Evolutionary conservation across 2,113 vertebrate genomes (phyloP), one percentile per base, ranked within the genome.

Genomic region (Myotis davidii): DNA sequence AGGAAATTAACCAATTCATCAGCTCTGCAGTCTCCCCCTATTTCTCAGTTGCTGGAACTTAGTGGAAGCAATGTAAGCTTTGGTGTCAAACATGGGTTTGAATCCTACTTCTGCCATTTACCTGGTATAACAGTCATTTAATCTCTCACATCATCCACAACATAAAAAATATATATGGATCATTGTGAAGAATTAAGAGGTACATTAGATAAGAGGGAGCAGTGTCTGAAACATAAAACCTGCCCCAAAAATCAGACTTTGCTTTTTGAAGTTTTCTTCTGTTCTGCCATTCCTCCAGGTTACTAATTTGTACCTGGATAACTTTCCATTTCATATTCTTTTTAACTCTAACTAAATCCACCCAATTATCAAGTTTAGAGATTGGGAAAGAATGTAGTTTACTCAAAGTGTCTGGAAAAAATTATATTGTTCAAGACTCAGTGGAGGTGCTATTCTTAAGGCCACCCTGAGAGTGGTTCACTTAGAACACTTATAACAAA

Each of bases 261-360:
- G n/a, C 32, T 69, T 69, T 52, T 45, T 54, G 84, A 86, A 89
- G 65, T 32, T 9, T 34, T 94, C 61, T 34, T 94, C 61, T 37
- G 16, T 74, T 29, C 59, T 87, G 70, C 77, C 7, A 6, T 45
- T 21, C 21, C n/a, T 64, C 17, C 45, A 85, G 79, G 81, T 72
- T 86, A 91, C 50, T 39, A 48, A 76, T 52, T 90, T 85, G 42
- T 76, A 94, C 72, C 73, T 88, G 91, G 83, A 83, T 52, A 72
- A 37, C 32, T 64, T 88, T 85, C 78, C 64, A 37, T 73, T 76
- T 67, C 54, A 20, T 85, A 85, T 88, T 94, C 85, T 90, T 96
- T 96, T 96, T 83, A 96, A 82, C 89, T 91, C 25, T 85, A 52
- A 91, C 81, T 87, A 88, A 91, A 94, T 32, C 89, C 61, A 83